Conservation (phyloP, 1,140 invertebrate species). For the Procambarus clarkii region DNA sequence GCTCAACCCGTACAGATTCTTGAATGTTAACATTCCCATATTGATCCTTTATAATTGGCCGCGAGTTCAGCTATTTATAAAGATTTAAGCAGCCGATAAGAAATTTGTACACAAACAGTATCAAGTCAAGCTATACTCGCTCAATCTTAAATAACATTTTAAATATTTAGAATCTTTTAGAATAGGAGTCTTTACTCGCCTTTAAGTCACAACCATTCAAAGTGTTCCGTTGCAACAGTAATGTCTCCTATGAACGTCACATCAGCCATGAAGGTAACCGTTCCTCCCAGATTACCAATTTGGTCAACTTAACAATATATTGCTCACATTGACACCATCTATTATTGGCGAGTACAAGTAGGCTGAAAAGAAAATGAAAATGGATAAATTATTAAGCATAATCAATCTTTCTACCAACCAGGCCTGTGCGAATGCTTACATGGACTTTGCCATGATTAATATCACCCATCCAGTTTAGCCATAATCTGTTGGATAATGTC, state of each 20-base stretch:
- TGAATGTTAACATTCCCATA: slow-evolving; percentile 11
- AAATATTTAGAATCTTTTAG: too few species aligned
- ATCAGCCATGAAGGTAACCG: not conserved
- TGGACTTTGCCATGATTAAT: too few species aligned
- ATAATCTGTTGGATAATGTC: too few species aligned
- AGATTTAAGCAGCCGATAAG: too few species aligned
- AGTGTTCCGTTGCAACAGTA: not conserved
- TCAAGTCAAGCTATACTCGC: too few species aligned
- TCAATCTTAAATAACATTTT: too few species aligned
- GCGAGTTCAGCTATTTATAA: not conserved
- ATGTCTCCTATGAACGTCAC: slow-evolving; percentile 7
- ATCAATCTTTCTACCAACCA: too few species aligned
- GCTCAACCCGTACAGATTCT: not conserved
- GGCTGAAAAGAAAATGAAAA: not conserved
- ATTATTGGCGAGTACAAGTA: slow-evolving; percentile 7
- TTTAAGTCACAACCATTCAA: slow-evolving; percentile 18
- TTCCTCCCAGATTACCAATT: slow-evolving; percentile 5
- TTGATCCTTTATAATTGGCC: not conserved
- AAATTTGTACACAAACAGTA: too few species aligned
- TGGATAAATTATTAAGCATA: too few species aligned
- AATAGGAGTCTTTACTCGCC: too few species aligned
- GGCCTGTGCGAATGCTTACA: too few species aligned
- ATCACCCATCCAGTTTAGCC: too few species aligned
- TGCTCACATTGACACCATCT: slow-evolving; percentile 21
- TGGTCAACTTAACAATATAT: slow-evolving; percentile 26